A percentile compares a stretch with the other conserved stretches of the same genome.
Conservation (phyloP, 2,113 vertebrate species). For the Tiliqua scincoides region DNA sequence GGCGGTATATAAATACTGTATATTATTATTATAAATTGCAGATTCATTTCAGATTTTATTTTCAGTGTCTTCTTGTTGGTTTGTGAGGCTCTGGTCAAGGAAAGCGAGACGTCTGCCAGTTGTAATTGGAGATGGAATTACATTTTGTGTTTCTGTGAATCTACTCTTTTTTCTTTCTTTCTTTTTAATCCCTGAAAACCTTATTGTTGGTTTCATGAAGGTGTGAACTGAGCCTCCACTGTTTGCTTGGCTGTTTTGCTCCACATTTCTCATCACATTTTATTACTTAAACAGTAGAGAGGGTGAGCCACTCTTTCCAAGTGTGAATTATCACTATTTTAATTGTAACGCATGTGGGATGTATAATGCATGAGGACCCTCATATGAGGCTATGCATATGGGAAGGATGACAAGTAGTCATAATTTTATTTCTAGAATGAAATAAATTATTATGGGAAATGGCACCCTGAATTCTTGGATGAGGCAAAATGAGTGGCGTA, state of each 20-base stretch:
- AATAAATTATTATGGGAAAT: not conserved
- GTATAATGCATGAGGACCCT: not conserved
- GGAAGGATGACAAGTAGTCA: not conserved
- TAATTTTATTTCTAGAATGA: conserved; percentile 21
- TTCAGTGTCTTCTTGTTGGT: not conserved
- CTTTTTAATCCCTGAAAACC: conserved; percentile 27
- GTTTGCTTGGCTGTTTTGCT: not conserved
- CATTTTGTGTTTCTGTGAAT: not conserved
- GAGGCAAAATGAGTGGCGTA: not conserved
- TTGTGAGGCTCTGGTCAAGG: not conserved
- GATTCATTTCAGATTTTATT: too few species aligned
- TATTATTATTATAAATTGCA: too few species aligned
- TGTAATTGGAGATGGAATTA: not conserved
- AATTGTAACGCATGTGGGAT: not conserved
- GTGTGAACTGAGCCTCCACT: not conserved
- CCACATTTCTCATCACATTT: too few species aligned
- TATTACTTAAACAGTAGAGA: not conserved
- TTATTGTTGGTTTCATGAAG: not conserved
- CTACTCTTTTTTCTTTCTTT: not conserved
- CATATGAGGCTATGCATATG: conserved; percentile 10
- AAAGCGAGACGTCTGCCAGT: not conserved
- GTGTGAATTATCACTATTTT: not conserved
- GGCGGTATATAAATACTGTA: too few species aligned
- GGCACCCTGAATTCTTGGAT: conserved; percentile 7
- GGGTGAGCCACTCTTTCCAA: not conserved